Evolutionary conservation across 2,113 vertebrate species (phyloP), one percentile per base, ranked within the genome.

Genomic region (Epinephelus cyanopodus): DNA sequence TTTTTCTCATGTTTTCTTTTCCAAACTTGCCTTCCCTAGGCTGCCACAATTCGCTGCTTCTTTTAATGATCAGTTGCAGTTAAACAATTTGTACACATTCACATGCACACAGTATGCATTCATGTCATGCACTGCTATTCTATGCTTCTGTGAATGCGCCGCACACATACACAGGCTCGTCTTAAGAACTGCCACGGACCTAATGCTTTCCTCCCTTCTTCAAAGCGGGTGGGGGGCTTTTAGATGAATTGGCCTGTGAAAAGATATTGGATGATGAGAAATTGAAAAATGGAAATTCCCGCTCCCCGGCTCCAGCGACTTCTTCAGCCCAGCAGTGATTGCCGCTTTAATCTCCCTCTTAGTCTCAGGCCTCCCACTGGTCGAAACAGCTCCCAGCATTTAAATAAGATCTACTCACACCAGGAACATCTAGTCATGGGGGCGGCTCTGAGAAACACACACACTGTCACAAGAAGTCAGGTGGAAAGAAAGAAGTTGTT

Each of bases 231-330:
- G 2, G 48, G 33, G 25, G 33, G 53, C 58, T 77, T 82, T 77
- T 58, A 78, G 64, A 82, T 60, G 74, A 85, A 89, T 68, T 85
- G 57, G 54, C 54, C 2, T 64, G 58, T 80, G 47, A 84, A 87
- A 37, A 89, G 65, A 76, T 71, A 76, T 37, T 62, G 61, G 72
- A 82, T 72, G 72, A 83, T 63, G 66, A 58, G 61, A 87, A 83
- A 86, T 52, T 8, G 54, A 86, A 82, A 90, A 50, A 89, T 83
- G 66, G 72, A 88, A 83, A 84, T 86, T 77, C 27, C 18, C 1
- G 3, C 66, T 81, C 72, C 56, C 61, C 47, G 45, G 68, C 75
- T 87, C 37, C 56, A 45, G 39, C 25, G 4, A 21, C 54, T 65
- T 76, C 19, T 45, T 21, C 42, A 48, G 71, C 69, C 42, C 64